Percentiles rank a stretch among this genome's conserved stretches.
Conservation (phyloP, 1,140 invertebrate genomes). For the Drosophila eugracilis region DNA sequence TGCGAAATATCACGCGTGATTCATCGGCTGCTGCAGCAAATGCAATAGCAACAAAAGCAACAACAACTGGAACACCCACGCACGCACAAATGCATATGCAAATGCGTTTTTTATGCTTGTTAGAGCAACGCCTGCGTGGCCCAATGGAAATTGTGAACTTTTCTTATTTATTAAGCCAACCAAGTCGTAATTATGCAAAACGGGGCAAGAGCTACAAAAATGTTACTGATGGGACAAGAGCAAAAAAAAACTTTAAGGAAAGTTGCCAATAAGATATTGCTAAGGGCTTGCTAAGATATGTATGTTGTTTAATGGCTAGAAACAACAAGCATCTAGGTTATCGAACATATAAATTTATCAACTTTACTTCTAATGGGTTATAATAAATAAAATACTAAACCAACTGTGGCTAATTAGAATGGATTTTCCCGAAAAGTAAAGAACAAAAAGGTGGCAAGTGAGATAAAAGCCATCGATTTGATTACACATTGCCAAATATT, state of each 20-base stretch:
- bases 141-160: conserved; percentile 38
- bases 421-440: background rate
- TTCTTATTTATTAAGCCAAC: conserved; percentile 71
- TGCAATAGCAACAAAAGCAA: conserved; percentile 25
- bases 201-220: conserved; percentile 19
- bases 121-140: conserved; percentile 67
- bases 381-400: too few species aligned
- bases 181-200: conserved; percentile 76
- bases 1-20: conserved; percentile 74
- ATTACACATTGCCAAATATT: conserved; percentile 55
- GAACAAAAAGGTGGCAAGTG: background rate
- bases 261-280: background rate
- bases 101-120: conserved; percentile 67
- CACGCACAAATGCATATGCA: conserved; percentile 61
- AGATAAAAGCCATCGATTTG: conserved; percentile 11
- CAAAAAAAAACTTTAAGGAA: background rate
- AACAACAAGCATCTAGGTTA: too few species aligned
- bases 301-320: too few species aligned
- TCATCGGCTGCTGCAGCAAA: conserved; percentile 51
- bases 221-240: conserved; percentile 22
- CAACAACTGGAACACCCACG: conserved; percentile 44
- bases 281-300: background rate
- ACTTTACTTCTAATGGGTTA: too few species aligned
- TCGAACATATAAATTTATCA: too few species aligned
- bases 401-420: too few species aligned